These are phyloP conservation scores for Chironomus tepperi DNA, from an alignment of 1,140 invertebrate genomes.

Conservation along the genomic window DNA sequence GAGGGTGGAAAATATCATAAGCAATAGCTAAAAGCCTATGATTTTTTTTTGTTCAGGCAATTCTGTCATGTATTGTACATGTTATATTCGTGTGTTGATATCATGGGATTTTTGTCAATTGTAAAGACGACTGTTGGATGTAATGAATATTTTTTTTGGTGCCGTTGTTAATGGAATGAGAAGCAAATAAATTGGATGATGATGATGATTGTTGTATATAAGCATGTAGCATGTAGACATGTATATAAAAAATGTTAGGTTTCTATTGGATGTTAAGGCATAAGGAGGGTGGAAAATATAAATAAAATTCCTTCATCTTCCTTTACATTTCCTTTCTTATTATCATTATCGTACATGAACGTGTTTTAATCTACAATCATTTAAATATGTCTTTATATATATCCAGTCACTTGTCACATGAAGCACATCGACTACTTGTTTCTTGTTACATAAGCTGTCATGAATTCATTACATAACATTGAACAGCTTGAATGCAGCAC, in stretches of 20 bases:
- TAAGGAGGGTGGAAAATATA: neutral
- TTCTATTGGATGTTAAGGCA: no score
- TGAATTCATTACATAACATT: neutral
- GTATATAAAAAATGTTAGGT: neutral
- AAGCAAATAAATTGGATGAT: neutral
- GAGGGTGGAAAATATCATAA: neutral
- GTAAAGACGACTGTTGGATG: neutral
- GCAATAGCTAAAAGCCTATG: neutral
- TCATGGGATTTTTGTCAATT: neutral
- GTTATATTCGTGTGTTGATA: neutral
- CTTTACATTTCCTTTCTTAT: neutral
- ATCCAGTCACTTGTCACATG: no score
- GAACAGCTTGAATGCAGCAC: no score
- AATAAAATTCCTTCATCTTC: neutral
- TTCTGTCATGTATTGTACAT: conserved; percentile 4
- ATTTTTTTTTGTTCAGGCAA: neutral
- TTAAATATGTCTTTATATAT: conserved; percentile 16
- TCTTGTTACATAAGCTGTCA: neutral
- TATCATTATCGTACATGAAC: conserved; percentile 23
- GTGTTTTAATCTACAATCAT: conserved; percentile 24
- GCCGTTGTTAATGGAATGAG: neutral
- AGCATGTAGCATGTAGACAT: neutral
- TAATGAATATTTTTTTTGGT: neutral
- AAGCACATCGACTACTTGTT: neutral
- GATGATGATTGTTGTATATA: neutral